Percentiles rank a stretch among this genome's conserved stretches.
These are phyloP conservation scores for Tribolium castaneum DNA, from an alignment of 1,140 invertebrate genomes.

Conservation along the genomic window DNA sequence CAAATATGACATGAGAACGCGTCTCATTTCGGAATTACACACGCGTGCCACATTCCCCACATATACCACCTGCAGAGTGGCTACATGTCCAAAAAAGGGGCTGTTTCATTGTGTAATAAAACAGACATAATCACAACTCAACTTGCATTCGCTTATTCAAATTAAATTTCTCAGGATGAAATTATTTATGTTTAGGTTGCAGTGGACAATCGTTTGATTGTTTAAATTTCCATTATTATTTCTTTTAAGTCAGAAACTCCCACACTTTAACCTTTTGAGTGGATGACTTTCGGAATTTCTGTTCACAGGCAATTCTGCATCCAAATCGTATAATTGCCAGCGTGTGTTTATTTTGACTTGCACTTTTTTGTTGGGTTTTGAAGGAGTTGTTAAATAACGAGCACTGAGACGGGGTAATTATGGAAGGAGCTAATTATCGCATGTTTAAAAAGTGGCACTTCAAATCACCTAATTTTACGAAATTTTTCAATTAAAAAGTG, in stretches of 20 bases:
- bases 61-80: constrained; percentile 4
- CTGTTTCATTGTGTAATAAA: constrained; percentile 3
- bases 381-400: constrained; percentile 1
- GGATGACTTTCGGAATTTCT: constrained; percentile 15
- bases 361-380: constrained; percentile 9
- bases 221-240: constrained; percentile 30
- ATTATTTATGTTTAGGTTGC: constrained; percentile 18
- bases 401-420: not conserved
- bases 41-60: constrained; percentile 8
- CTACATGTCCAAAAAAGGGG: constrained; percentile 24
- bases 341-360: constrained; percentile 37
- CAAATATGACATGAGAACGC: constrained; percentile 38
- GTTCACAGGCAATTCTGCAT: constrained; percentile 13
- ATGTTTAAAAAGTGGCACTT: not conserved
- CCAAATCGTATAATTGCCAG: constrained; percentile 36
- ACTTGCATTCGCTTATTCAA: not conserved
- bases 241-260: constrained; percentile 7
- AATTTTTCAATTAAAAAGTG: not conserved
- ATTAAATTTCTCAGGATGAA: constrained; percentile 17
- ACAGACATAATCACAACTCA: constrained; percentile 8
- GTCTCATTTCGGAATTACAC: constrained; percentile 36
- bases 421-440: not conserved
- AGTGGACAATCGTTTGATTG: constrained; percentile 26
- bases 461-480: too few species aligned
- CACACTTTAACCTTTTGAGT: constrained; percentile 16